phyloP scores from a whole-genome alignment of 1,140 invertebrate genomes.

The Thaumatotibia leucotreta region DNA sequence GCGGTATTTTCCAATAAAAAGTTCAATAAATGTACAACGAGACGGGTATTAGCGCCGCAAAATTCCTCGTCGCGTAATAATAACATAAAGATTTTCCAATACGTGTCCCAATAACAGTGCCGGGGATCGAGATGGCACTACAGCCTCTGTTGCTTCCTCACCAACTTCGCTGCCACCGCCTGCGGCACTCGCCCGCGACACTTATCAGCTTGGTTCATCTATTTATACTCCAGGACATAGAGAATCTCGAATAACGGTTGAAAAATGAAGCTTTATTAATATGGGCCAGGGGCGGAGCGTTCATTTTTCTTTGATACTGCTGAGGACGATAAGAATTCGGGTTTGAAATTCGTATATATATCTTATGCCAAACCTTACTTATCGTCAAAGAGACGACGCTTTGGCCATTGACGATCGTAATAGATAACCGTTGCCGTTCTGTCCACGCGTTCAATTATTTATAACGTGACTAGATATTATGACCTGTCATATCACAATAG shows the following conservation, averaged over 20 bases:
- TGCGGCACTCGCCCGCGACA: background rate
- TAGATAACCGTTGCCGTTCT: too few relatives aligned
- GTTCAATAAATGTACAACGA: slow-evolving; percentile 54
- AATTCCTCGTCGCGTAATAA: slow-evolving; percentile 60
- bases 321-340: background rate
- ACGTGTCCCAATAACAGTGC: slow-evolving; percentile 49
- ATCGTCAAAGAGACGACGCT: too few relatives aligned
- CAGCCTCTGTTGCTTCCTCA: background rate
- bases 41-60: slow-evolving; percentile 57
- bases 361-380: too few relatives aligned
- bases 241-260: background rate
- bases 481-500: too few relatives aligned
- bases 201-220: background rate
- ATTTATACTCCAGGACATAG: background rate
- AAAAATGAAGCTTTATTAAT: background rate
- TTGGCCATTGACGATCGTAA: background rate
- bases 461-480: too few relatives aligned
- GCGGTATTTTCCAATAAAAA: slow-evolving; percentile 64
- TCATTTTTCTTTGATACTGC: background rate
- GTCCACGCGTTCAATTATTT: too few relatives aligned
- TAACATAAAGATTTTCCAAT: slow-evolving; percentile 67
- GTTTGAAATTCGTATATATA: background rate
- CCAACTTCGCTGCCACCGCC: background rate
- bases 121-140: background rate
- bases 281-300: background rate